Evolutionary conservation across 2,888 invertebrate genomes (phyloP), one percentile per base, ranked within the genome.

Genomic region (Andrena dorsata): DNA sequence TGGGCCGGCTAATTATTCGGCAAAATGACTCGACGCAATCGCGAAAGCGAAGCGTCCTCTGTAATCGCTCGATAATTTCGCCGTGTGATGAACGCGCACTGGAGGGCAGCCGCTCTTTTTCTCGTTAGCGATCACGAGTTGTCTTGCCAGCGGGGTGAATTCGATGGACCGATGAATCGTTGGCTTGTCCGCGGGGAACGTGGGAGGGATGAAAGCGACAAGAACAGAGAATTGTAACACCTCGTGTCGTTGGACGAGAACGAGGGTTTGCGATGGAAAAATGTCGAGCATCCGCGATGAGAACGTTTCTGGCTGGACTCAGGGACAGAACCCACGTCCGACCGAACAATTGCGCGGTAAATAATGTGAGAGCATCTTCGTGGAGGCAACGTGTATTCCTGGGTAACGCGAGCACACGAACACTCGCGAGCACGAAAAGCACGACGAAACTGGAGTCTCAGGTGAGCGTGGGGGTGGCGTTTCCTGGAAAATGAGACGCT

Each of bases 31-130:
- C 35, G 49, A 28, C 66, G 65, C 79, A 71, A 63, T 66, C 56
- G 63, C 30, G 73, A 68, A 73, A 80, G 80, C 80, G 47, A 80
- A 74, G 71, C 78, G 60, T 77, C 26, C 16, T 65, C n/a, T 58
- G 13, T 53, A 76, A 65, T 71, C 51, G 61, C 20, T 20, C n/a
- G 35, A 32, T 26, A 23, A 8, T 23, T 41, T 20, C 26, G 35
- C 69, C 35, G 35, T 35, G 32, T 41, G 30, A 26, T n/a, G 26
- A 28, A 35, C 63, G 20, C 53, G 32, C 20, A 35, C 51, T 23
- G 64, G 16, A 28, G 64, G 58, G 10, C 71, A 53, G 28, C 35
- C 70, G 41, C 32, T 63, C 61, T 66, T 23, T 60, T 8, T 47
- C 20, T n/a, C 8, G 64, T 66, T 71, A 80, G 78, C 71, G 78